These are phyloP conservation scores for Sebastes iracundus DNA, from an alignment of 2,797 vertebrate genomes.

Conservation along the genomic window DNA sequence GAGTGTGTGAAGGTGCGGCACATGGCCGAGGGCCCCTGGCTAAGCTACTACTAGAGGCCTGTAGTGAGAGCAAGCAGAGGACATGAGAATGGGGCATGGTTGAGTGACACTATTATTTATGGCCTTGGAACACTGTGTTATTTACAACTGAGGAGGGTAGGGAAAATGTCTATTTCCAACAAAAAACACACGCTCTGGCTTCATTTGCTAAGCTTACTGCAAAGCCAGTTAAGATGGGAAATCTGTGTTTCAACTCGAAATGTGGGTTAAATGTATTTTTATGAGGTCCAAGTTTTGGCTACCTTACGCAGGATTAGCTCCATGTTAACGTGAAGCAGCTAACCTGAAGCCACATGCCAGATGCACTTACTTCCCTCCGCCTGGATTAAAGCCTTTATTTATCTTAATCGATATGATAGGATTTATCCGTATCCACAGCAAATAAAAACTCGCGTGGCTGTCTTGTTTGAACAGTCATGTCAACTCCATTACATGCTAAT, in stretches of 20 bases:
- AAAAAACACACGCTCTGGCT: slow-evolving; percentile 68
- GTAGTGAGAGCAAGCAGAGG: slow-evolving; percentile 78
- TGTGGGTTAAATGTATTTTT: slow-evolving; percentile 47
- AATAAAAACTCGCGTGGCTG: slow-evolving; percentile 12
- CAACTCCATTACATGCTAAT: slow-evolving; percentile 49
- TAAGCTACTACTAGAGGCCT: slow-evolving; percentile 59
- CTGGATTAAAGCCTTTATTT: slow-evolving; percentile 30
- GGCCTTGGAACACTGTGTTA: slow-evolving; percentile 63
- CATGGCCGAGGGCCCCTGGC: slow-evolving; percentile 58
- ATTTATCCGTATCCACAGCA: slow-evolving; percentile 24
- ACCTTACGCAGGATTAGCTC: slow-evolving; percentile 24
- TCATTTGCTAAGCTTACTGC: slow-evolving; percentile 54
- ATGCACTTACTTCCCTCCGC: slow-evolving; percentile 37
- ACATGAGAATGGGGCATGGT: slow-evolving; percentile 78
- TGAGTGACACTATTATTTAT: slow-evolving; percentile 80
- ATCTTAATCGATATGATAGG: slow-evolving; percentile 23
- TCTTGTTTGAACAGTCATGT: slow-evolving; percentile 41
- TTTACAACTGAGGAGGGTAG: slow-evolving; percentile 73
- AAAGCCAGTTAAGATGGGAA: slow-evolving; percentile 61
- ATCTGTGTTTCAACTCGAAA: slow-evolving; percentile 58
- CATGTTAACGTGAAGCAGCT: slow-evolving; percentile 35
- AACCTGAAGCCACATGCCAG: slow-evolving; percentile 45
- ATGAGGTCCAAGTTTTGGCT: slow-evolving; percentile 48
- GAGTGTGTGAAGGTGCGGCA: slow-evolving; percentile 68
- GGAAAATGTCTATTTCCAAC: slow-evolving; percentile 72